Percentiles rank a stretch among this genome's conserved stretches.
These are phyloP conservation scores for Ornithoptera alexandrae DNA, from an alignment of 2,888 invertebrate genomes.

Conservation along the genomic window DNA sequence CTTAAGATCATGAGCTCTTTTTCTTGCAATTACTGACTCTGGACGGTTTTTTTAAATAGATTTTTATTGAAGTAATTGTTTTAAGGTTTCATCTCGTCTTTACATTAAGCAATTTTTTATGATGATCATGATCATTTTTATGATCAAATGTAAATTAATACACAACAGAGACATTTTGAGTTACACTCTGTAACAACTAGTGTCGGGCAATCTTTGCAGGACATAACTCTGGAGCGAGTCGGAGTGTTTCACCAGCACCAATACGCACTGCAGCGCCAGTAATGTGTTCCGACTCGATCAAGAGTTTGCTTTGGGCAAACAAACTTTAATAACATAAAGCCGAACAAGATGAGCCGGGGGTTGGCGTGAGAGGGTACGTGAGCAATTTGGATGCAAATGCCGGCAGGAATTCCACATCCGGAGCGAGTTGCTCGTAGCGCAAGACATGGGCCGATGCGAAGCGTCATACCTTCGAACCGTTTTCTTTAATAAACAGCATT, in stretches of 20 bases:
- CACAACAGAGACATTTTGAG: no score
- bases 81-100: no score
- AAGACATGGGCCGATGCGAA: conserved; percentile 1
- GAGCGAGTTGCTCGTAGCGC: conserved; percentile 2
- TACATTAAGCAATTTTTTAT: no score
- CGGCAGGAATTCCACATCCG: conserved; percentile 10
- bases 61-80: no score
- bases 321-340: conserved; percentile 11
- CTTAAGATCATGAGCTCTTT: no score
- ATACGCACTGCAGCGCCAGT: not conserved
- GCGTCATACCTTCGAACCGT: not conserved
- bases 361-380: conserved; percentile 10
- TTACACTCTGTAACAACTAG: no score
- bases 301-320: conserved; percentile 3
- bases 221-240: no score
- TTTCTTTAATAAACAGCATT: not conserved
- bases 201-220: no score
- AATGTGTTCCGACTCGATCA: not conserved
- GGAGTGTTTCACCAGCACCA: not conserved
- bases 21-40: no score
- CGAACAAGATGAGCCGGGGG: conserved; percentile 8
- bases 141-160: no score
- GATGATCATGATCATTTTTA: no score
- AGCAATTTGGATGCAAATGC: conserved; percentile 26
- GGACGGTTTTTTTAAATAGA: no score